These are phyloP conservation scores for Aethina tumida DNA, from an alignment of 1,140 invertebrate genomes.

Conservation along the genomic window DNA sequence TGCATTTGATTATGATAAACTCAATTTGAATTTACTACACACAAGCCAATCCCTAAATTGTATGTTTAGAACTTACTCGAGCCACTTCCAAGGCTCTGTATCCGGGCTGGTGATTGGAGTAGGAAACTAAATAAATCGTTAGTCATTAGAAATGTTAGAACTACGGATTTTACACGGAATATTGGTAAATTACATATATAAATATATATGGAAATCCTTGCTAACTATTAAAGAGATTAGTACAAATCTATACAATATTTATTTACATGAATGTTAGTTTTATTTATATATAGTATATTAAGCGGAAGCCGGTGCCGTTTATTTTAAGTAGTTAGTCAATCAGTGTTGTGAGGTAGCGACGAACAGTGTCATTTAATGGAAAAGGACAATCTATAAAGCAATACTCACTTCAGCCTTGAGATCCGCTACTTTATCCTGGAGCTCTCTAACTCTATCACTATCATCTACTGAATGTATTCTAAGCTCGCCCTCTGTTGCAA, in stretches of 20 bases:
- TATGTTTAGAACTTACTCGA: constrained; percentile 79
- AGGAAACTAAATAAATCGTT: constrained; percentile 52
- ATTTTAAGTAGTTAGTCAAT: constrained; percentile 1
- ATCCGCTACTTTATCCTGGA: constrained; percentile 84
- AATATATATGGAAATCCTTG: neutral
- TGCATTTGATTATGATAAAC: too few species aligned
- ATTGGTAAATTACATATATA: too few species aligned
- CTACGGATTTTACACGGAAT: too few species aligned
- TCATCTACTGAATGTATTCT: constrained; percentile 64
- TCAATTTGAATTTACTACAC: too few species aligned
- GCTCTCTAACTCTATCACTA: constrained; percentile 72
- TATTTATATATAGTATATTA: neutral
- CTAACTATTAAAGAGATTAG: constrained; percentile 2
- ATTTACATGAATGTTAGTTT: neutral
- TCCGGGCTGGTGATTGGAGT: constrained; percentile 73
- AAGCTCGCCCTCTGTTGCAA: constrained; percentile 80
- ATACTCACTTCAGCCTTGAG: constrained; percentile 78
- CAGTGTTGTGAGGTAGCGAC: neutral
- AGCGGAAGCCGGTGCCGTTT: constrained; percentile 4
- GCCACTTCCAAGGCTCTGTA: constrained; percentile 77
- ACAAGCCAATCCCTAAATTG: too few species aligned
- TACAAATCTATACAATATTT: neutral
- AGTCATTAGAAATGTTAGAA: too few species aligned
- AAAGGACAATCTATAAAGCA: too few species aligned
- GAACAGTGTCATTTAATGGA: neutral